phyloP scores from a whole-genome alignment of 2,888 invertebrate genomes.

The Diarsia mendica region DNA sequence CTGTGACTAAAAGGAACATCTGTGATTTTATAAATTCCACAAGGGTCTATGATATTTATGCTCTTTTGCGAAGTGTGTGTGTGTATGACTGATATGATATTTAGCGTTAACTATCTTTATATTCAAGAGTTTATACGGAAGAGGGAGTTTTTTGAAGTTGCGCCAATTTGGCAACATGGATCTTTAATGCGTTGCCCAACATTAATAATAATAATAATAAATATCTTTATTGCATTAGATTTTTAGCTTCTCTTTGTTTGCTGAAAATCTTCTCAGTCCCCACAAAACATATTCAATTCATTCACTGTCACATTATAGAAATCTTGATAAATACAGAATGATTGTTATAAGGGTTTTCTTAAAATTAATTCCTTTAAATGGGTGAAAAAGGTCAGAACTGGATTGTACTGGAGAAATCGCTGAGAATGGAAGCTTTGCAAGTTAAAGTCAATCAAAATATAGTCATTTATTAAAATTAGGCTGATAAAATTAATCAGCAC shows the following conservation, averaged over 20 bases:
- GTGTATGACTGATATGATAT: neutral
- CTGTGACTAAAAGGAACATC: neutral
- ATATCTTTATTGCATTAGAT: too few species aligned
- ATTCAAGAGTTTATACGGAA: conserved; percentile 49
- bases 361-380: neutral
- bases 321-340: neutral
- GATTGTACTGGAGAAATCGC: neutral
- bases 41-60: neutral
- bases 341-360: neutral
- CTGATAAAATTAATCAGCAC: too few species aligned
- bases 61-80: neutral
- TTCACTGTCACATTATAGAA: neutral
- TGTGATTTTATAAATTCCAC: neutral
- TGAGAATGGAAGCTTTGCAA: neutral
- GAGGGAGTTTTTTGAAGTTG: conserved; percentile 44
- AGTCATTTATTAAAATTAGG: too few species aligned
- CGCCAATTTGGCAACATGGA: conserved; percentile 55
- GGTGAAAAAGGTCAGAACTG: neutral
- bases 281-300: neutral
- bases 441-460: neutral
- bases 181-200: conserved; percentile 19
- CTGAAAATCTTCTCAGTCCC: neutral
- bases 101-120: conserved; percentile 13
- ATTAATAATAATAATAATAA: too few species aligned
- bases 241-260: conserved; percentile 26